Evolutionary conservation across 2,888 invertebrate genomes (phyloP).

Genomic region (Papilio gigon): DNA sequence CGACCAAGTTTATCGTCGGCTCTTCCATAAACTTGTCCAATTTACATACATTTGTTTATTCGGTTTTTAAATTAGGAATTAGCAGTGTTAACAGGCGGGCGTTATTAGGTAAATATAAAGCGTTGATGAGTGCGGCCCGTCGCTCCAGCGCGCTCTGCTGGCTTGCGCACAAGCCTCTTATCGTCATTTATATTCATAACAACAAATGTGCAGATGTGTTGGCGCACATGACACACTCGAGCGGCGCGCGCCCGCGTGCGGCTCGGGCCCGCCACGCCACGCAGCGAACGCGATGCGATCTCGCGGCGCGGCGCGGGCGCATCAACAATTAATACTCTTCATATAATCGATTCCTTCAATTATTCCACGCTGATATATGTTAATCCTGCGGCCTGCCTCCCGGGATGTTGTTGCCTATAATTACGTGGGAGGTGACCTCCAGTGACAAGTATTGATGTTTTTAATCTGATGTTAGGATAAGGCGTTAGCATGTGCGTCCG

Average conservation of each 20-base stretch:
- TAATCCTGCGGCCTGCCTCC: slow-evolving; percentile 76
- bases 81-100: slow-evolving; percentile 73
- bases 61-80: slow-evolving; percentile 81
- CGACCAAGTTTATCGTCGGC: slow-evolving; percentile 72
- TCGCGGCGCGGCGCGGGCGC: slow-evolving; percentile 66
- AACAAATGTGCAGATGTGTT: background rate
- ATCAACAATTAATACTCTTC: slow-evolving; percentile 81
- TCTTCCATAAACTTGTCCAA: slow-evolving; percentile 79
- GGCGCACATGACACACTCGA: background rate
- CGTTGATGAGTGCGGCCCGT: slow-evolving; percentile 52
- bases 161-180: slow-evolving; percentile 11
- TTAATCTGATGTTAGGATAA: slow-evolving; percentile 83
- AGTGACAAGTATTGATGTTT: slow-evolving; percentile 82
- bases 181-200: background rate
- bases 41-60: slow-evolving; percentile 82
- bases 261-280: slow-evolving; percentile 17
- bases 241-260: background rate
- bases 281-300: slow-evolving; percentile 59
- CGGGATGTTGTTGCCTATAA: slow-evolving; percentile 81
- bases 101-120: slow-evolving; percentile 63
- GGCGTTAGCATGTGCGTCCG: slow-evolving; percentile 79
- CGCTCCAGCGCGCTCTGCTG: background rate
- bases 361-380: slow-evolving; percentile 81
- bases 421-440: slow-evolving; percentile 81
- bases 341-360: slow-evolving; percentile 82